Percentiles rank a stretch among this genome's conserved stretches.
phyloP scores from a whole-genome alignment of 1,140 invertebrate genomes.

The Palaemon carinicauda region DNA sequence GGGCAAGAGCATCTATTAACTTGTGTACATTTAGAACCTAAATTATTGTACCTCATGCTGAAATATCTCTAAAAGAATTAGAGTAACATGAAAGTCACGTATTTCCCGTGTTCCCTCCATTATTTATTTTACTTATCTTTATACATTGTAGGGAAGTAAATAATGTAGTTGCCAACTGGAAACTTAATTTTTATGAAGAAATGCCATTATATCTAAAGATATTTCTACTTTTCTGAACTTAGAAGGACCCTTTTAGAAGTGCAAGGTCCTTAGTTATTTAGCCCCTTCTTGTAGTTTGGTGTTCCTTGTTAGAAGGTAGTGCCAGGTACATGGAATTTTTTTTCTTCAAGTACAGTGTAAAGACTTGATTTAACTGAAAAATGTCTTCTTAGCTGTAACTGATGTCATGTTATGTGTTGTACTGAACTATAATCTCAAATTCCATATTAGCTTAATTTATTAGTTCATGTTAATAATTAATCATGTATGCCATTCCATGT shows the following conservation, averaged over 20 bases:
- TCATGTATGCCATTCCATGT: conserved; percentile 6
- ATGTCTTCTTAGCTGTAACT: not conserved
- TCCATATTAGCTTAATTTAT: not conserved
- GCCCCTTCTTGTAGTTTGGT: conserved; percentile 1
- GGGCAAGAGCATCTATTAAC: too few relatives aligned
- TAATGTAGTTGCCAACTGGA: too few relatives aligned
- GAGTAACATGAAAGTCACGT: not conserved
- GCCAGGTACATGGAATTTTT: too few relatives aligned
- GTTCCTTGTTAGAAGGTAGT: conserved; percentile 15
- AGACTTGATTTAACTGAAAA: not conserved
- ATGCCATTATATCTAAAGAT: not conserved
- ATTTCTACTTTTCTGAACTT: not conserved
- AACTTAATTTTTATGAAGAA: too few relatives aligned
- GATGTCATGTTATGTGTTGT: conserved; percentile 5
- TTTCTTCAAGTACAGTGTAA: not conserved
- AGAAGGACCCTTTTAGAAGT: not conserved
- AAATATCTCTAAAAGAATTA: not conserved
- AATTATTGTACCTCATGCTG: too few relatives aligned
- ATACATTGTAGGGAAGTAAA: too few relatives aligned
- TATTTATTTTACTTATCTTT: not conserved
- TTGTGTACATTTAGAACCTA: too few relatives aligned
- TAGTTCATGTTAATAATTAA: not conserved
- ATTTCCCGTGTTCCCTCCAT: conserved; percentile 12
- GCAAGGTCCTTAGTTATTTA: too few relatives aligned
- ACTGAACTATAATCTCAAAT: not conserved